A percentile compares a stretch with the other conserved stretches of the same genome.
These are phyloP conservation scores for Tenthredo distinguenda DNA, from an alignment of 2,888 invertebrate species.

Conservation along the genomic window DNA sequence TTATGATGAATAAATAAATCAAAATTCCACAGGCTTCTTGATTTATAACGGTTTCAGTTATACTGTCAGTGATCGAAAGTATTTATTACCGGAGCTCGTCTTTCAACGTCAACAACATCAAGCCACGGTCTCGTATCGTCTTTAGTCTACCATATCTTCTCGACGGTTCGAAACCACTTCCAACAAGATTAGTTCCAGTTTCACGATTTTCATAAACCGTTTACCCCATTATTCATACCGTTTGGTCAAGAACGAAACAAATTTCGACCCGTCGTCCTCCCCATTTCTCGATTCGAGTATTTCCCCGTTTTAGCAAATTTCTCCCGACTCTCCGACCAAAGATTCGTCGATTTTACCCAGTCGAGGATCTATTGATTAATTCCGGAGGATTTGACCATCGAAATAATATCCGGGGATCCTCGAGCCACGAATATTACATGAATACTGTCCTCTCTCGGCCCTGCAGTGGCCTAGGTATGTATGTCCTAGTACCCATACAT, in stretches of 20 bases:
- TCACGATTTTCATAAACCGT: neutral
- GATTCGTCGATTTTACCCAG: neutral
- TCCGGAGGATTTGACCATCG: neutral
- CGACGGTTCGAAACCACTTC: neutral
- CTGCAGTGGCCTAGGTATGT: neutral
- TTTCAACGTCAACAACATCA: slow-evolving; percentile 19
- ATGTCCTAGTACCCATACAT: neutral
- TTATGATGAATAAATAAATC: neutral
- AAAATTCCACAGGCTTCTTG: neutral
- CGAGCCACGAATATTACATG: neutral
- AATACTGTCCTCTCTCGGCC: slow-evolving; percentile 2
- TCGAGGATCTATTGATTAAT: neutral
- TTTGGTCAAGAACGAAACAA: neutral
- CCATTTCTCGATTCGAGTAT: neutral
- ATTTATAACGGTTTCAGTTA: neutral
- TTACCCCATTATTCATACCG: neutral
- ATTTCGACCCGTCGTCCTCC: neutral
- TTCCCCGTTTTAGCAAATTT: neutral
- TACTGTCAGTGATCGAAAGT: slow-evolving; percentile 14
- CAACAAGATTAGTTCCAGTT: neutral
- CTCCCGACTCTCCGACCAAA: neutral
- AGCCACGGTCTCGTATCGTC: neutral
- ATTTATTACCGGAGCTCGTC: neutral
- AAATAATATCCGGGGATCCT: neutral
- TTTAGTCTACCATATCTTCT: neutral